Evolutionary conservation across 2,797 vertebrate genomes (phyloP).

Genomic region (Halcyon smyrnensis): DNA sequence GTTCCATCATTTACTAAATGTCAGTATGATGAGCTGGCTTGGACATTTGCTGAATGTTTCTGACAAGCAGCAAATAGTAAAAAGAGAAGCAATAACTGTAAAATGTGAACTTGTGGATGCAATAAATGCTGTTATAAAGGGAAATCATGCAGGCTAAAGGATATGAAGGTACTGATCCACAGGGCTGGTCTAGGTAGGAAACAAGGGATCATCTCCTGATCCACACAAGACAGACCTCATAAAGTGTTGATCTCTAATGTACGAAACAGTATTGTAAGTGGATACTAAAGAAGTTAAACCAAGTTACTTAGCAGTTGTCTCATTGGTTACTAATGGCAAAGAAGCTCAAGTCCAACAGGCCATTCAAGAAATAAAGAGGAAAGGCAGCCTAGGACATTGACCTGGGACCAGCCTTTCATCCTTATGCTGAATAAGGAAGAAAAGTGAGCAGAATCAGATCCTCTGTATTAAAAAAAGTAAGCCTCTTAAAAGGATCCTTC

Average conservation of each 20-base stretch:
- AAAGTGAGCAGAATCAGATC: not conserved
- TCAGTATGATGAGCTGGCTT: constrained; percentile 37
- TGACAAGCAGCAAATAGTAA: constrained; percentile 40
- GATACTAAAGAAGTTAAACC: not conserved
- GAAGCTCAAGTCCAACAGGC: not conserved
- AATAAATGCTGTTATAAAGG: constrained; percentile 13
- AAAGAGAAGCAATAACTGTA: constrained; percentile 51
- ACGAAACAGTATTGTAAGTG: not conserved
- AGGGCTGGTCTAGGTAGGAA: not conserved
- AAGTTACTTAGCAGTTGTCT: not conserved
- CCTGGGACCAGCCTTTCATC: not conserved
- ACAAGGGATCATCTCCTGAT: not conserved
- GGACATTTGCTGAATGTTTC: constrained; percentile 41
- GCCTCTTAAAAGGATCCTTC: constrained; percentile 33
- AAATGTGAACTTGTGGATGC: constrained; percentile 4
- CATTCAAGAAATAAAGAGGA: not conserved
- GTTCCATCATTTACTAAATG: constrained; percentile 49
- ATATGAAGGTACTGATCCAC: not conserved
- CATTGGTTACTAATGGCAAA: not conserved
- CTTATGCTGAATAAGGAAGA: not conserved
- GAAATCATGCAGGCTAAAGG: not conserved
- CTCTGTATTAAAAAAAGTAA: not conserved
- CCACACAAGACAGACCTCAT: not conserved
- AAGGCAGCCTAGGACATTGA: not conserved
- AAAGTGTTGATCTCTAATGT: not conserved